Conservation (phyloP, 2,888 invertebrate genomes). For the Acanthoscelides obtectus region DNA sequence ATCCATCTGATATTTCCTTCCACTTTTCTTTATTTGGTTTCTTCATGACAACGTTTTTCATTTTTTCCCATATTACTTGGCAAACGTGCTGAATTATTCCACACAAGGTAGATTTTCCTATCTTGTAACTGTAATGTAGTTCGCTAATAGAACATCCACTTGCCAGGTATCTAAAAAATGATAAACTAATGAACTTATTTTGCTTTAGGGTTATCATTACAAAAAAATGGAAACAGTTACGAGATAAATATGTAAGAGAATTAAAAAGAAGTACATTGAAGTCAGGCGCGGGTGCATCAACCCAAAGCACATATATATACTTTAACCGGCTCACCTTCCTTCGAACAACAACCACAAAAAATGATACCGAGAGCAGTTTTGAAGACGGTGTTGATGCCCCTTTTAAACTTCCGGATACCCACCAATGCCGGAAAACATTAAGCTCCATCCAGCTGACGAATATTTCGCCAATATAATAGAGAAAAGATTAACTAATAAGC, state of each 20-base stretch:
- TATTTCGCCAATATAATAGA: no score
- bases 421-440: no score
- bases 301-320: no score
- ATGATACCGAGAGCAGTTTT: no score
- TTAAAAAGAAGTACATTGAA: slow-evolving; percentile 1
- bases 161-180: slow-evolving; percentile 5
- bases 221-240: slow-evolving; percentile 4
- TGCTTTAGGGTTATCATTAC: neutral
- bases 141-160: slow-evolving; percentile 3
- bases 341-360: no score
- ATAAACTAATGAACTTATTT: neutral
- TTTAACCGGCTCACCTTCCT: no score
- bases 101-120: slow-evolving; percentile 1
- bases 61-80: slow-evolving; percentile 2
- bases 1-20: slow-evolving; percentile 1
- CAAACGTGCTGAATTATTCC: slow-evolving; percentile 1
- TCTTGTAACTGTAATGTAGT: slow-evolving; percentile 5
- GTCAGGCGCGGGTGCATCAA: no score
- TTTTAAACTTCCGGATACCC: no score
- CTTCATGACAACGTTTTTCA: neutral
- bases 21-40: slow-evolving; percentile 2
- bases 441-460: no score
- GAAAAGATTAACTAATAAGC: no score
- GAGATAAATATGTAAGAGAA: slow-evolving; percentile 1
- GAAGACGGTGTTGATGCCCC: no score